Evolutionary conservation across 2,797 vertebrate genomes (phyloP), one percentile per base, ranked within the genome.

Genomic region (Brachyalestes nurse): DNA sequence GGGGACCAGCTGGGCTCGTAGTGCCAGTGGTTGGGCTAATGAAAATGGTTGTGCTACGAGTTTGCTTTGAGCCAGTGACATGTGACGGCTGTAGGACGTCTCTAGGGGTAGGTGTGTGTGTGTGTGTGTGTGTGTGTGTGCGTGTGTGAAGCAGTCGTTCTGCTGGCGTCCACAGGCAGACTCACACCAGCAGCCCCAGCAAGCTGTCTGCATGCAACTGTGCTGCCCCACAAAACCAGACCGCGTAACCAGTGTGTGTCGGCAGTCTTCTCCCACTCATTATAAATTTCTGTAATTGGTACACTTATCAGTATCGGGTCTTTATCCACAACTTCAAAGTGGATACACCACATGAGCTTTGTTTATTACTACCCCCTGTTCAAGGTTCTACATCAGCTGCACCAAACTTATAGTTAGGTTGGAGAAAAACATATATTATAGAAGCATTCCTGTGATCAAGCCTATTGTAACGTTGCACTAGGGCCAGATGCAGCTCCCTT

Each of bases 21-120:
- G 89, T 92, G 90, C 91, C 92, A 91, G 91, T 92, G 92, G 91
- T 94, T 93, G 89, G 89, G 86, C 93, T 93, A 93, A 93, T 94
- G 93, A 92, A 93, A 93, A 91, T 91, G 92, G 89, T 89, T 91
- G 80, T 86, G 45, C 91, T 67, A 86, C 90, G 90, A 86, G 91
- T 92, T 81, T 86, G 47, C 92, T 67, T 86, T 91, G 90, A 87
- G 92, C 92, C 92, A 93, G 89, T 91, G 90, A 92, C 88, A 92
- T 92, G 90, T 93, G 93, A 93, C 91, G 92, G 92, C 90, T 91
- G 89, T 88, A 89, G 84, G 88, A 55, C 62, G 21, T 88, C 90
- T 92, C 89, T 73, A 87, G 88, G 91, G 90, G 86, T 86, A 89
- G 88, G 78, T 83, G 86, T 86, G 83, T 74, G 87, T 69, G 58